Conservation (phyloP, 2,888 invertebrate species). For the Drosophila pseudotalamancana region DNA sequence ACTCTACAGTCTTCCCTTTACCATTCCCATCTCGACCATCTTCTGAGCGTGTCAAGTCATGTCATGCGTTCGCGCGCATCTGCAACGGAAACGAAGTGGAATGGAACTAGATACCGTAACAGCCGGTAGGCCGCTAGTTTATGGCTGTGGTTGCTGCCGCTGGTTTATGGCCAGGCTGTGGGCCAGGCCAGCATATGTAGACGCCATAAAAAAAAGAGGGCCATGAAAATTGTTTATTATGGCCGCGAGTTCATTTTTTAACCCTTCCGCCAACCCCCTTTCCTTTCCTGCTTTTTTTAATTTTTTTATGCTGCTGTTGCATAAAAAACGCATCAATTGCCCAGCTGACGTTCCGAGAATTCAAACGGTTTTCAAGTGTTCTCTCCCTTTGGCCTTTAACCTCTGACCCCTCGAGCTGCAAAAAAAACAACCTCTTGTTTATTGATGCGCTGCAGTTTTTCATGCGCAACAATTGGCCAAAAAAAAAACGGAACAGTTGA, state of each 20-base stretch:
- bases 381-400: background rate
- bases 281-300: background rate
- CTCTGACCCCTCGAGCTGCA: constrained; percentile 16
- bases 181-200: constrained; percentile 48
- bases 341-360: constrained; percentile 49
- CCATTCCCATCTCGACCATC: background rate
- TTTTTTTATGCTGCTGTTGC: constrained; percentile 1
- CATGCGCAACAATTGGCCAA: constrained; percentile 55
- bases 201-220: constrained; percentile 42
- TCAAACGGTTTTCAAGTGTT: constrained; percentile 8
- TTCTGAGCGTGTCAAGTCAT: no score
- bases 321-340: constrained; percentile 62
- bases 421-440: constrained; percentile 37
- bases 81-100: constrained; percentile 9
- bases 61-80: constrained; percentile 16
- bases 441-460: constrained; percentile 50
- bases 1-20: background rate
- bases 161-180: constrained; percentile 38
- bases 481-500: constrained; percentile 13
- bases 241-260: constrained; percentile 35
- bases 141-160: constrained; percentile 30
- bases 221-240: constrained; percentile 49
- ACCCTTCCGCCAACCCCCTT: constrained; percentile 31
- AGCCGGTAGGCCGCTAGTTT: constrained; percentile 35
- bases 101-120: constrained; percentile 28